Evolutionary conservation across 2,888 invertebrate genomes (phyloP).

Genomic region (Leptogaster cylindrica): DNA sequence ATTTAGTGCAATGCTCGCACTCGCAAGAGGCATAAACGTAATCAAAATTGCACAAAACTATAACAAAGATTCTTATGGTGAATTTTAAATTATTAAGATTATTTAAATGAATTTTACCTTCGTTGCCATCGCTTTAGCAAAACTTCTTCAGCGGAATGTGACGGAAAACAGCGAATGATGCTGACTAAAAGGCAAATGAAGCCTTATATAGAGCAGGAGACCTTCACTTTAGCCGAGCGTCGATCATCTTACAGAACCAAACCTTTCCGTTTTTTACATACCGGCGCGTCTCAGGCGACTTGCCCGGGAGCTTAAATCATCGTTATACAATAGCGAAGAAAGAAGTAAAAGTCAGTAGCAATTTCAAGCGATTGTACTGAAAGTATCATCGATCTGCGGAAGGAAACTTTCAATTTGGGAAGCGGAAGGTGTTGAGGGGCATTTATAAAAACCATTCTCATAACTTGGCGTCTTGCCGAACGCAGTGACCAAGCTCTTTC

Average conservation of each 20-base stretch:
- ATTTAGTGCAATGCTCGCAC: slow-evolving; percentile 7
- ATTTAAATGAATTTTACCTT: neutral
- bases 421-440: neutral
- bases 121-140: slow-evolving; percentile 39
- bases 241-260: neutral
- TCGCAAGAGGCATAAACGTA: slow-evolving; percentile 7
- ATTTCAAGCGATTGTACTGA: slow-evolving; percentile 9
- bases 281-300: neutral
- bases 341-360: slow-evolving; percentile 36
- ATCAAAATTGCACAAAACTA: slow-evolving; percentile 30
- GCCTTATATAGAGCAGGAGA: slow-evolving; percentile 44
- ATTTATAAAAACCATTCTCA: neutral
- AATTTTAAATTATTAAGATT: neutral
- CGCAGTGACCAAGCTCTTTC: neutral
- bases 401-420: neutral
- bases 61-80: neutral
- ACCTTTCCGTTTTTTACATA: slow-evolving; percentile 20
- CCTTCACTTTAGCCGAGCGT: slow-evolving; percentile 43
- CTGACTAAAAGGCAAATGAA: slow-evolving; percentile 36
- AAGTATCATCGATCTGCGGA: slow-evolving; percentile 27
- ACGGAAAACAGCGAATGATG: slow-evolving; percentile 45
- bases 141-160: slow-evolving; percentile 33
- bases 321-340: slow-evolving; percentile 32
- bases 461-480: neutral
- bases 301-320: neutral